Base-by-base conservation (phyloP, 2,888 invertebrate species). In the Hydriomena furcata region DNA sequence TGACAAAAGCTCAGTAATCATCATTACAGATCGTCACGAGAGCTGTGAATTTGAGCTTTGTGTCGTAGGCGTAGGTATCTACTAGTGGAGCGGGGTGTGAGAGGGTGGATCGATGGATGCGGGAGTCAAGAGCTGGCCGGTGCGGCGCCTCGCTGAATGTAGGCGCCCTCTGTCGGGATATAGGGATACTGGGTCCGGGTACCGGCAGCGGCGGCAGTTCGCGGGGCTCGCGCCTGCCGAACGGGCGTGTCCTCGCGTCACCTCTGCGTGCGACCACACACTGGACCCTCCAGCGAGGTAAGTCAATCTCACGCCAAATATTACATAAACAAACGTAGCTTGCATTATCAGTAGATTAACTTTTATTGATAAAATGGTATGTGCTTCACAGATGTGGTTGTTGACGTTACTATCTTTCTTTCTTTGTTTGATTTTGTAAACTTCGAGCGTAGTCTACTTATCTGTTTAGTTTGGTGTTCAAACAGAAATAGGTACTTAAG, bases 31-130 rank as follows among this genome's bases (percentile, higher is more conserved):
- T 66, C 65, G 50, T 55, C 50, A 49, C 31, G 36, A 41, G 35
- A 50, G 32, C 42, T 43, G 45, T 31, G 31, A 61, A 68, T 74
- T 52, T 71, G 65, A 63, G 54, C 68, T 60, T 57, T 84, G 69
- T 58, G 21, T n/a, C 34, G 30, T 58, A 12, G 36, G 51, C 59
- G 73, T 73, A 67, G 62, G 63, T 57, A n/a, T n/a, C n/a, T 50
- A 58, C 38, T 52, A 52, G 60, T 58, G 55, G 54, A 46, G 12
- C 35, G 52, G 50, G 45, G 53, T 66, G 63, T 71, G 50, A 65
- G 64, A 73, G 80, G 79, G 79, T 79, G 82, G 87, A 87, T 87
- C 87, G 87, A 88, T 88, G 82, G 61, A 55, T 38, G 68, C 60
- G 73, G 70, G 73, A 61, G 69, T 17, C 65, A 54, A 52, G 63